phyloP scores from a whole-genome alignment of 2,888 invertebrate genomes.

The Eulithis testata region DNA sequence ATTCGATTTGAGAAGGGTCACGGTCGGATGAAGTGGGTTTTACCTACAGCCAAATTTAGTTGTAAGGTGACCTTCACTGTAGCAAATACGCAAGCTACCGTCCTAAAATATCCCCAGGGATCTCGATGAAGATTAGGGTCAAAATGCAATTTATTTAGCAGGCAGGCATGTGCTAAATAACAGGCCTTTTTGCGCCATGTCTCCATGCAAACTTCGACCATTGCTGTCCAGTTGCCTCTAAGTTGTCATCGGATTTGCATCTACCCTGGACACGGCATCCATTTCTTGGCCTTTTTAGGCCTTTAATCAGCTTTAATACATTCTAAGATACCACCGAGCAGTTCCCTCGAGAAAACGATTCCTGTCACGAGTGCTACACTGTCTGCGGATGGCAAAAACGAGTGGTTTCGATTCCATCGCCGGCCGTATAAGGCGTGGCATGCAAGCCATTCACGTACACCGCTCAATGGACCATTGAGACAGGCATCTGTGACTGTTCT shows the following conservation, averaged over 20 bases:
- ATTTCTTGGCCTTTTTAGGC: too few species aligned
- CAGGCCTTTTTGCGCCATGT: too few species aligned
- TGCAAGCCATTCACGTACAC: slow-evolving; percentile 14
- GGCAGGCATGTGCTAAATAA: too few species aligned
- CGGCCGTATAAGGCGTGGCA: slow-evolving; percentile 16
- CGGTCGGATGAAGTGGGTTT: not conserved
- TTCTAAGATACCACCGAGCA: not conserved
- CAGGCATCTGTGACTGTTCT: not conserved
- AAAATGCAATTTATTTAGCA: too few species aligned
- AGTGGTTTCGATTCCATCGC: slow-evolving; percentile 1
- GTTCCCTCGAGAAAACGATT: slow-evolving; percentile 25
- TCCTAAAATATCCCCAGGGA: too few species aligned
- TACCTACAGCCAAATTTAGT: not conserved
- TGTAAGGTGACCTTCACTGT: slow-evolving; percentile 4
- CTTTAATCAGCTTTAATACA: not conserved
- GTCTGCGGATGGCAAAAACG: slow-evolving; percentile 12
- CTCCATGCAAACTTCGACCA: too few species aligned
- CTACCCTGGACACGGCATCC: too few species aligned
- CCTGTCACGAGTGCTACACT: slow-evolving; percentile 8
- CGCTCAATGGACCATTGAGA: slow-evolving; percentile 23
- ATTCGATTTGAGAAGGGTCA: slow-evolving; percentile 12
- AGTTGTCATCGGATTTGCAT: too few species aligned
- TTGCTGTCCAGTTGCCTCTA: too few species aligned
- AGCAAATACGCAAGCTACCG: not conserved
- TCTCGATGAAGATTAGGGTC: too few species aligned